These are phyloP conservation scores for Plotosus lineatus DNA, from an alignment of 2,113 vertebrate species.

Conservation along the genomic window DNA sequence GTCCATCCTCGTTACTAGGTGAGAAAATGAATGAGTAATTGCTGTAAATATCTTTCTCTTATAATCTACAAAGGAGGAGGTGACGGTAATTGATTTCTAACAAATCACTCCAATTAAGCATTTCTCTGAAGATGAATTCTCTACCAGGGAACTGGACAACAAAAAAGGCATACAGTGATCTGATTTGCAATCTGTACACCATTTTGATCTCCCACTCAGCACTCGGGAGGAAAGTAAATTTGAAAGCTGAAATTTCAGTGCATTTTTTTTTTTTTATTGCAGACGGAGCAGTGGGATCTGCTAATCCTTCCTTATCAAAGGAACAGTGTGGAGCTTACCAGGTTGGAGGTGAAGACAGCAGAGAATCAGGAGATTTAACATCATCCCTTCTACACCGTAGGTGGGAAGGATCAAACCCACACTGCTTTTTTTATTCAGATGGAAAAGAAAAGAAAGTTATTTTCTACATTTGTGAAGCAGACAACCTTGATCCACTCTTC, in stretches of 20 bases:
- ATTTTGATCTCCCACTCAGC: conserved; percentile 2
- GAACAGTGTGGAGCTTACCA: not conserved
- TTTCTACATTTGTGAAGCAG: conserved; percentile 22
- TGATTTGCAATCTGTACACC: conserved; percentile 19
- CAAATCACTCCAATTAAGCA: conserved; percentile 35
- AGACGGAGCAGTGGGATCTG: conserved; percentile 7
- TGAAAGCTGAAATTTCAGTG: conserved; percentile 12
- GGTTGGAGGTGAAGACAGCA: conserved; percentile 7
- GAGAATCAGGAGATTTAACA: conserved; percentile 18
- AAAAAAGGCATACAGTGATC: conserved; percentile 13
- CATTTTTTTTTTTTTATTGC: not conserved
- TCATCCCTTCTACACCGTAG: conserved; percentile 25
- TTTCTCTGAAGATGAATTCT: conserved; percentile 21
- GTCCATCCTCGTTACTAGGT: no score
- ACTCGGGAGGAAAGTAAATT: conserved; percentile 8
- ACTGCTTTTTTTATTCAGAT: conserved; percentile 45
- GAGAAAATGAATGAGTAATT: no score
- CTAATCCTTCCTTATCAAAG: conserved; percentile 46
- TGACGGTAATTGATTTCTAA: conserved; percentile 40
- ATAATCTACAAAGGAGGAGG: not conserved
- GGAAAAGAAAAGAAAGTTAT: conserved; percentile 32
- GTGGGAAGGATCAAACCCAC: conserved; percentile 32
- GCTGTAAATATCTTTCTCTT: not conserved
- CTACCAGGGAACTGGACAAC: not conserved
- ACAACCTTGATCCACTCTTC: conserved; percentile 28